Base-by-base conservation (phyloP, 2,113 vertebrate genomes). In the Anolis sagrei region DNA sequence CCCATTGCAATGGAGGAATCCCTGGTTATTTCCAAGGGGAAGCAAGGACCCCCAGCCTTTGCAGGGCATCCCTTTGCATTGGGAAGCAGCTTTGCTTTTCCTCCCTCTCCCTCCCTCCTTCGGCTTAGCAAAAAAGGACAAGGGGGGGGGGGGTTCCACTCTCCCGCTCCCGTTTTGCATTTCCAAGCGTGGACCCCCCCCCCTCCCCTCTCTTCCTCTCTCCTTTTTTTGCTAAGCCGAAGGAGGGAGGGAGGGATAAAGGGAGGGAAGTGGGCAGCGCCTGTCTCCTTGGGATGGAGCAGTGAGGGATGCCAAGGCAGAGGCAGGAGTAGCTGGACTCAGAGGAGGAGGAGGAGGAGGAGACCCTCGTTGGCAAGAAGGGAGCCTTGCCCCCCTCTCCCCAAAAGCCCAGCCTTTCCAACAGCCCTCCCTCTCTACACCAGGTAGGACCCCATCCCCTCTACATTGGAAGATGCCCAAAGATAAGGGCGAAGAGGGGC, bases 211-310 rank as follows among this genome's bases (percentile, higher is more conserved):
- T 9, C 2, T 44, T 8, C 7, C 51, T 44, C 51, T 9, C 51
- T 14, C 13, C 13, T 51, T 14, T 58, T 58, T 58, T 58, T 58
- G 54, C 34, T 1, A 10, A 14, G 36, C 72, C 11, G 39, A 36
- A 29, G 78, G 23, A 34, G 76, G 58, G 44, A 10, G 14, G 44
- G 48, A 19, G 23, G 54, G 51, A 23, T 48, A 76, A 21, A 39
- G 62, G 68, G 74, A 72, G 25, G 27, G 88, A 72, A 7, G 34
- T 77, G 23, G 76, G 73, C 14, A 34, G 39, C 36, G 4, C 18
- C 18, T 58, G 54, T 16, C 18, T 13, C 1, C 13, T 14, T 2
- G 3, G n/a, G 27, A 25, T 3, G 9, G 36, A 36, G 14, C 0
- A 27, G 34, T 1, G 25, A 39, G 32, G 23, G 0, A 36, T 19